A percentile compares a stretch with the other conserved stretches of the same genome.
Conservation (phyloP, 2,888 invertebrate genomes). For the Dusona sp. region DNA sequence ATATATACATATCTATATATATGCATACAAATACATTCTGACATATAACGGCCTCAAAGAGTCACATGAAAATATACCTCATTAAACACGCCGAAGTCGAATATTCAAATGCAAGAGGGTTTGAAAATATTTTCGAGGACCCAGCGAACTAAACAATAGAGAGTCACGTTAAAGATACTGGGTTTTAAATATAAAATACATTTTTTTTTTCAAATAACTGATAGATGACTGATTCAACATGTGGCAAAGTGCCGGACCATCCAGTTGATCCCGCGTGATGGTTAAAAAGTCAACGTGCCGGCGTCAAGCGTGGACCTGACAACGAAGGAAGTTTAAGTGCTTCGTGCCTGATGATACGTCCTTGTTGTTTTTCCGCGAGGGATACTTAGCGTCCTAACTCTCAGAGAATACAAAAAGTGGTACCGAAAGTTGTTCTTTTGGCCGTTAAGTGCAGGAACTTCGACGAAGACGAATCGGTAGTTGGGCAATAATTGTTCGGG, state of each 20-base stretch:
- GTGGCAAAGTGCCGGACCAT: slow-evolving; percentile 39
- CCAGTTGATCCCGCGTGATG: slow-evolving; percentile 1
- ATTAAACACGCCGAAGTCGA: neutral
- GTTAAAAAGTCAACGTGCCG: slow-evolving; percentile 16
- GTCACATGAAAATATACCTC: neutral
- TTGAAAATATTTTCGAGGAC: neutral
- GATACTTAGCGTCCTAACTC: neutral
- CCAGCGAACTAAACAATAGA: neutral
- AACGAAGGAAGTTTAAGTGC: slow-evolving; percentile 9
- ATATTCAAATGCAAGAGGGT: neutral
- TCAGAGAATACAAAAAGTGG: neutral
- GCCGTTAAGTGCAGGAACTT: neutral
- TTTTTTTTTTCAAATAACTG: neutral
- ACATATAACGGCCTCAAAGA: neutral
- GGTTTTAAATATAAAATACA: neutral
- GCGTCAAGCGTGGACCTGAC: slow-evolving; percentile 7
- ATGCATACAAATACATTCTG: neutral
- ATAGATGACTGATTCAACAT: slow-evolving; percentile 18
- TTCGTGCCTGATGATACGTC: neutral
- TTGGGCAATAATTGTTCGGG: neutral
- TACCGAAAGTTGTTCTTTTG: slow-evolving; percentile 6
- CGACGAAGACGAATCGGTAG: slow-evolving; percentile 4
- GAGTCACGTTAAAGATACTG: neutral
- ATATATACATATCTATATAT: neutral
- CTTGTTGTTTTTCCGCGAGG: neutral